Evolutionary conservation across 64 coral and sea anemone genomes (phyloP), one percentile per base, ranked within the genome.

Genomic region (Porites lutea): DNA sequence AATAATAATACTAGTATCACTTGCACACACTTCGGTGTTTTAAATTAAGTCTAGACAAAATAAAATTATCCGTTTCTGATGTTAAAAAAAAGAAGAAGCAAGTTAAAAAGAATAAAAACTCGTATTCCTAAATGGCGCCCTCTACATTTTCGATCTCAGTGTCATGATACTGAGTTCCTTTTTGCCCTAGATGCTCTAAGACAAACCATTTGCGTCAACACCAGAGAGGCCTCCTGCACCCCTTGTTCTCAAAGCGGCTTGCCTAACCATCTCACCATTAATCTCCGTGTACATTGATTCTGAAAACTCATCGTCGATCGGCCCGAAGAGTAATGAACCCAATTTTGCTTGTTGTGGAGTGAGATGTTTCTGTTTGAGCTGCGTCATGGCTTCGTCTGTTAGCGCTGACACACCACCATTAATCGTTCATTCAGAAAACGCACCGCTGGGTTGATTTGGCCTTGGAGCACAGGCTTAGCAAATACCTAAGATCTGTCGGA

Each of bases 351-450:
- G 13, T 67, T 67, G 64, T 67, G 64, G 64, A 67, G 15, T 67
- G 20, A 21, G 23, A 77, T 77, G 74, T 53, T 77, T 44, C 74
- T 77, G 74, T 13, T 77, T 77, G 16, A 77, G 51, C 15, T 77
- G 74, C 74, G 74, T 4, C 74, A 77, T 47, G 8, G 44, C 74
- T 2, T 77, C 19, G 2, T 77, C 74, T 10, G 14, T 43, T 44
- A 77, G 4, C 8, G 74, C 18, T 77, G 44, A 77, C 74, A 77
- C 74, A 18, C 74, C 20, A 53, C 74, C 74, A 23, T 21, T 77
- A 15, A 18, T 6, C 44, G 74, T 44, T 22, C 27, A 37, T 37
- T 37, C 27, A 37, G 0, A 37, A 37, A 37, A 37, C 0, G 27
- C 27, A 37, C 0, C 74, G 74, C n/a, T 44, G 51, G 6, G 74